A percentile compares a stretch with the other conserved stretches of the same genome.
phyloP scores from a whole-genome alignment of 2,113 vertebrate genomes.

The Cygnus buccinator region DNA sequence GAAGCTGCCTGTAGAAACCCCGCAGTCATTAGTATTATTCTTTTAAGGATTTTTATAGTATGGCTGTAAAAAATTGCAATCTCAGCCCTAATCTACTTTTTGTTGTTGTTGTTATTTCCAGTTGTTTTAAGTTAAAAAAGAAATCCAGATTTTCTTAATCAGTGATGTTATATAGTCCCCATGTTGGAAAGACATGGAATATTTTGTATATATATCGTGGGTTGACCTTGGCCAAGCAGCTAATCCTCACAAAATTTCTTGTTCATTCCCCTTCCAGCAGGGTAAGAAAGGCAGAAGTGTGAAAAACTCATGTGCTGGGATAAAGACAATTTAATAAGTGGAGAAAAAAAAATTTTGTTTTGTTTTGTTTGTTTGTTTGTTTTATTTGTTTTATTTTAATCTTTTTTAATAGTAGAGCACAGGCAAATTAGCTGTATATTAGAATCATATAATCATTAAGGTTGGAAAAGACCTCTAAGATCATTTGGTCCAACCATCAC shows the following conservation, averaged over 20 bases:
- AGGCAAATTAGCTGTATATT: neutral
- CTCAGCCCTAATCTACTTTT: neutral
- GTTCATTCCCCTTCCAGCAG: neutral
- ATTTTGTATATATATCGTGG: neutral
- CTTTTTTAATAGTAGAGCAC: neutral
- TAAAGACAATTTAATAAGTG: neutral
- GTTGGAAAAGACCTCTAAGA: too few species aligned
- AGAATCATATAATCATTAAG: too few species aligned
- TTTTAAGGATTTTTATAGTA: neutral
- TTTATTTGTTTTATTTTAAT: too few species aligned
- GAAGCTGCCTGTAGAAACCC: conserved; percentile 14
- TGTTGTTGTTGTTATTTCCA: neutral
- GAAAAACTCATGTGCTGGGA: neutral
- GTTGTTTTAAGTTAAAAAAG: neutral
- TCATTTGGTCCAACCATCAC: too few species aligned
- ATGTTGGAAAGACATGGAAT: neutral
- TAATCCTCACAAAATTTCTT: neutral
- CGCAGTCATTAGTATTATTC: neutral
- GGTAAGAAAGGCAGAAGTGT: neutral
- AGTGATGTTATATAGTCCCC: neutral
- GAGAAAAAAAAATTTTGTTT: neutral
- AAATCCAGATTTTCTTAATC: neutral
- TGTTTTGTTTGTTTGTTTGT: neutral
- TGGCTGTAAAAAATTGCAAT: neutral
- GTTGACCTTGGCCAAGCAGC: neutral